Evolutionary conservation across 1,140 invertebrate genomes (phyloP), one percentile per base, ranked within the genome.

Genomic region (Leucophenga varia): DNA sequence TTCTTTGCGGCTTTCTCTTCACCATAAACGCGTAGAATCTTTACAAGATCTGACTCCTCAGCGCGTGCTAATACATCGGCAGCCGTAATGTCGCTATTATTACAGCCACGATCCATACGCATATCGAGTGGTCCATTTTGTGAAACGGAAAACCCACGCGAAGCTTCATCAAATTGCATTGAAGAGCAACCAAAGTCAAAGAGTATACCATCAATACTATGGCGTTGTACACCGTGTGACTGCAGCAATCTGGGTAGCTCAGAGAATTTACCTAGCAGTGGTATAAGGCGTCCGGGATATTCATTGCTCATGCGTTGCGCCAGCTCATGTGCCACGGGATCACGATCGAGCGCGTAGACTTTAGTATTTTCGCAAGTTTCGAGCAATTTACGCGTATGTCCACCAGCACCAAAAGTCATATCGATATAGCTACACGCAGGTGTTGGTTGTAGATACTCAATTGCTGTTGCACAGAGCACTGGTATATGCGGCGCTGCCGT

Each of bases 121-220:
- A 98, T 97, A 70, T 97, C 95, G 37, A 98, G 79, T 7, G 88
- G 89, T 0, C 91, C 93, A 80, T 95, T 82, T 68, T 84, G 82
- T 36, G 83, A 87, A 1, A 96, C 57, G 10, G 89, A 85, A 78
- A 98, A 98, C 4, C 95, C 95, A 69, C 95, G 80, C 13, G 82
- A 78, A 2, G 83, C 77, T 59, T 80, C 79, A 65, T 96, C 88
- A 72, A 95, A 86, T 77, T 98, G 95, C 91, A 97, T 96, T 1
- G 92, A 94, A 3, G 94, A 97, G 72, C 89, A 91, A n/a, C 95
- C 95, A 75, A 92, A 88, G 79, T 97, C 94, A 79, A 96, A 93
- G 12, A 98, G 68, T 53, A 95, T 85, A 1, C 88, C 90, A 79
- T 97, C 91, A 18, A 98, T 79, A 19, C 81, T 84, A 47, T 83